A percentile compares a stretch with the other conserved stretches of the same genome.
These are phyloP conservation scores for Sminthurides aquaticus DNA, from an alignment of 2,888 invertebrate genomes.

Conservation along the genomic window DNA sequence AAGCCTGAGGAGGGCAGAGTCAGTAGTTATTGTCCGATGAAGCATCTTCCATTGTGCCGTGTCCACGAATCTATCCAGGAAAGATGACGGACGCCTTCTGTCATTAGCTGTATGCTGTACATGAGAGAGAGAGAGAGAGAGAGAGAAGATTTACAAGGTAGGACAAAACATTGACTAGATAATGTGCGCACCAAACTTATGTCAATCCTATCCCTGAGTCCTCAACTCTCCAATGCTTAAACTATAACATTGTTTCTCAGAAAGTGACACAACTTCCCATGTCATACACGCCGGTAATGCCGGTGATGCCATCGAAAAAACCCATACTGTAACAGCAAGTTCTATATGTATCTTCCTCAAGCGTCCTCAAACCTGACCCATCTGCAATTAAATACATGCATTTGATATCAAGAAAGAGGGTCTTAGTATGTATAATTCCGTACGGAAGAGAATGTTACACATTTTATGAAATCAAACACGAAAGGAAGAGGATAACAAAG, in stretches of 20 bases:
- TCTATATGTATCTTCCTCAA: too few relatives aligned
- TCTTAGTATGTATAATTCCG: too few relatives aligned
- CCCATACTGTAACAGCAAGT: background rate
- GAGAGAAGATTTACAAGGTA: slow-evolving; percentile 8
- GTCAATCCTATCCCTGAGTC: background rate
- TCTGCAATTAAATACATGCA: too few relatives aligned
- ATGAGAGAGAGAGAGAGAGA: slow-evolving; percentile 24
- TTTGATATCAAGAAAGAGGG: too few relatives aligned
- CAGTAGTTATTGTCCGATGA: background rate
- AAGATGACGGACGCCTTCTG: too few relatives aligned
- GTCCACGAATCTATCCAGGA: too few relatives aligned
- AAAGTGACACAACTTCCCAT: background rate
- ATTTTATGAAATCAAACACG: too few relatives aligned
- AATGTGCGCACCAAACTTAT: background rate
- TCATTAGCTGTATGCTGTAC: slow-evolving; percentile 6
- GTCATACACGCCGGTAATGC: background rate
- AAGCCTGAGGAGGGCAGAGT: too few relatives aligned
- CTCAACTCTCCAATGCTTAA: background rate
- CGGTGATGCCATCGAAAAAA: background rate
- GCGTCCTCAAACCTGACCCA: too few relatives aligned
- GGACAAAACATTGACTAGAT: background rate
- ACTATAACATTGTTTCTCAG: background rate
- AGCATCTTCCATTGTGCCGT: background rate
- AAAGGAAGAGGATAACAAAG: too few relatives aligned
- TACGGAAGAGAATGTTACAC: too few relatives aligned